Conservation (phyloP, 1,140 invertebrate species). For the Heliconius hermathena region DNA sequence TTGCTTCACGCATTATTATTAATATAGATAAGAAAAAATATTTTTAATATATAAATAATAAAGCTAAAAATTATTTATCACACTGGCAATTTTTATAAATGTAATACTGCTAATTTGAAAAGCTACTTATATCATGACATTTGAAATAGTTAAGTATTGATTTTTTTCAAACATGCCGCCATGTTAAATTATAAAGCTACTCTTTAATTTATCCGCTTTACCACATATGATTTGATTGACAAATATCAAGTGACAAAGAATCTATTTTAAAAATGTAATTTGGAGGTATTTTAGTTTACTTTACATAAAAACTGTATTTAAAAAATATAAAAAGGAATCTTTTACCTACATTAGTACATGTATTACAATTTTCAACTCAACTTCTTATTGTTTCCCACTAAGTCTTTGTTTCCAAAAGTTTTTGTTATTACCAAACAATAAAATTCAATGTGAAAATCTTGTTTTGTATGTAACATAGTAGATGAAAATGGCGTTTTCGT, state of each 20-base stretch:
- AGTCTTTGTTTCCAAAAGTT: neutral
- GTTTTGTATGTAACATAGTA: neutral
- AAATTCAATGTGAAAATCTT: constrained; percentile 8
- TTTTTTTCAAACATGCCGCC: neutral
- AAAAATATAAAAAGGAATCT: neutral
- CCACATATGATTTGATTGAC: constrained; percentile 21
- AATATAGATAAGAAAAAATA: neutral
- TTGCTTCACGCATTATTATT: neutral
- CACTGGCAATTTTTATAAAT: neutral
- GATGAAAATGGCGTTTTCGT: constrained; percentile 67
- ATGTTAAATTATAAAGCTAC: constrained; percentile 10
- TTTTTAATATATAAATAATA: neutral
- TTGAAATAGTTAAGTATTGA: constrained; percentile 8
- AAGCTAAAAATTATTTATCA: neutral
- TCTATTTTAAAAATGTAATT: neutral
- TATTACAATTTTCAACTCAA: neutral
- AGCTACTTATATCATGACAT: neutral
- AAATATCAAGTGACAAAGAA: constrained; percentile 21
- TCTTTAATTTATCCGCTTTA: constrained; percentile 12
- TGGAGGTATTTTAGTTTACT: constrained; percentile 21
- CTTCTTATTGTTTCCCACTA: neutral
- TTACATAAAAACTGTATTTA: neutral
- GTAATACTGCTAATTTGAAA: constrained; percentile 15
- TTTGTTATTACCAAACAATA: neutral
- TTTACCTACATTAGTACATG: neutral